Conservation (phyloP, 2,797 vertebrate species). For the Eospalax fontanierii region DNA sequence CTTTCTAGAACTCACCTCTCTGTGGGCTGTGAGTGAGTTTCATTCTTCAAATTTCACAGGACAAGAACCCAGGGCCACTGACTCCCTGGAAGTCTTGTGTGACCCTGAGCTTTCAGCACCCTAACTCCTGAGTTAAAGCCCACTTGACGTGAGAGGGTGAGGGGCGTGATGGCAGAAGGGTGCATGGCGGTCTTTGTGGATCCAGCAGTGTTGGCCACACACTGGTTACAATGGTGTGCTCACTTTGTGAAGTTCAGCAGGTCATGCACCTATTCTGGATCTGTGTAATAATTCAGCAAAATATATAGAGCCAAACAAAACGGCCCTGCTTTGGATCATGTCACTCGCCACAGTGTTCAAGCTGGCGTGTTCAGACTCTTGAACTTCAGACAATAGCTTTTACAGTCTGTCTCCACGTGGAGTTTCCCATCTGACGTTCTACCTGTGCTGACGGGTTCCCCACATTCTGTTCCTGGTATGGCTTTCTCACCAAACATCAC, state of each 20-base stretch:
- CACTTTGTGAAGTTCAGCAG: constrained; percentile 11
- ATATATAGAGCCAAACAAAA: neutral
- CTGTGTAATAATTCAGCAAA: neutral
- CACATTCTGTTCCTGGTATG: neutral
- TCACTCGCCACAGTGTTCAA: no score
- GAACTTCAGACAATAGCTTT: neutral
- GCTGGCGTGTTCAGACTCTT: neutral
- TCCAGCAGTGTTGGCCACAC: neutral
- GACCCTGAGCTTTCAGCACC: neutral
- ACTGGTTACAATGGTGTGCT: neutral
- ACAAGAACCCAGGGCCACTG: neutral
- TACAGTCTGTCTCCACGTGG: no score
- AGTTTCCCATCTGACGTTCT: neutral
- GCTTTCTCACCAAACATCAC: neutral
- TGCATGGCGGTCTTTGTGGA: neutral
- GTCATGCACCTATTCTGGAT: neutral
- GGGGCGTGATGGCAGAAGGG: neutral
- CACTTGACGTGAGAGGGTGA: neutral
- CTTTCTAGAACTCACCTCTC: neutral
- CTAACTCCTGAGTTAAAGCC: neutral
- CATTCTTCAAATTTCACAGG: neutral
- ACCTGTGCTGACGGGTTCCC: neutral
- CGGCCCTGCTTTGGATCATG: neutral
- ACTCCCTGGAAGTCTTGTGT: neutral
- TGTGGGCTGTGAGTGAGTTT: neutral